Evolutionary conservation across 2,888 invertebrate genomes (phyloP).

Genomic region (Callyntrura sp.): DNA sequence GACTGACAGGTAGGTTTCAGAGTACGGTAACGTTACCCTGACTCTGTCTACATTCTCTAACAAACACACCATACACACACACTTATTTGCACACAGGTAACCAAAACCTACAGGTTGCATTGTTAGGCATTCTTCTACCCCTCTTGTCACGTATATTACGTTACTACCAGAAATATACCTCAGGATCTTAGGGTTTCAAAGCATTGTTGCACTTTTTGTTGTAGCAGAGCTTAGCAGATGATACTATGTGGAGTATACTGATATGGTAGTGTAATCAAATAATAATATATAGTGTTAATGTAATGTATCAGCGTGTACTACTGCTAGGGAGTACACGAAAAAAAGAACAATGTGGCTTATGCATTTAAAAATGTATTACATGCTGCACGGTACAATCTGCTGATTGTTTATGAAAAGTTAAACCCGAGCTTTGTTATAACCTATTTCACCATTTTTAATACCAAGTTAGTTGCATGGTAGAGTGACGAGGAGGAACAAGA

Average conservation of each 20-base stretch:
- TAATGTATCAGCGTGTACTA: not conserved
- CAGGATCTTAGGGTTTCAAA: slow-evolving; percentile 35
- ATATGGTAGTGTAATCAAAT: not conserved
- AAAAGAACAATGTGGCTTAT: slow-evolving; percentile 31
- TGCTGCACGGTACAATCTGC: not conserved
- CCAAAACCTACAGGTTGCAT: slow-evolving; percentile 66
- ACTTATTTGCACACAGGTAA: slow-evolving; percentile 34
- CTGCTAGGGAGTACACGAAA: no score
- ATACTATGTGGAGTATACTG: no score
- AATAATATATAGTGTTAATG: not conserved
- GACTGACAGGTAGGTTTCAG: slow-evolving; percentile 29
- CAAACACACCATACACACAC: not conserved
- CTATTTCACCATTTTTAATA: slow-evolving; percentile 64
- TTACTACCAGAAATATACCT: not conserved
- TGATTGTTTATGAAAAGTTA: slow-evolving; percentile 66
- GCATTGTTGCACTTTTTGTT: slow-evolving; percentile 60
- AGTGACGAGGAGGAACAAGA: slow-evolving; percentile 71
- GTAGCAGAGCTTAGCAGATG: not conserved
- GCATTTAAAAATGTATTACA: slow-evolving; percentile 12
- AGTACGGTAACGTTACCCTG: slow-evolving; percentile 4
- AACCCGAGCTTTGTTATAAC: slow-evolving; percentile 58
- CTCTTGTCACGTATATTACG: not conserved
- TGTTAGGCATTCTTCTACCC: slow-evolving; percentile 44
- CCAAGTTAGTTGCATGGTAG: slow-evolving; percentile 62
- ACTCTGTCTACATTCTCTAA: not conserved